phyloP scores from a whole-genome alignment of 2,797 vertebrate genomes.

The Sitta carolinensis region DNA sequence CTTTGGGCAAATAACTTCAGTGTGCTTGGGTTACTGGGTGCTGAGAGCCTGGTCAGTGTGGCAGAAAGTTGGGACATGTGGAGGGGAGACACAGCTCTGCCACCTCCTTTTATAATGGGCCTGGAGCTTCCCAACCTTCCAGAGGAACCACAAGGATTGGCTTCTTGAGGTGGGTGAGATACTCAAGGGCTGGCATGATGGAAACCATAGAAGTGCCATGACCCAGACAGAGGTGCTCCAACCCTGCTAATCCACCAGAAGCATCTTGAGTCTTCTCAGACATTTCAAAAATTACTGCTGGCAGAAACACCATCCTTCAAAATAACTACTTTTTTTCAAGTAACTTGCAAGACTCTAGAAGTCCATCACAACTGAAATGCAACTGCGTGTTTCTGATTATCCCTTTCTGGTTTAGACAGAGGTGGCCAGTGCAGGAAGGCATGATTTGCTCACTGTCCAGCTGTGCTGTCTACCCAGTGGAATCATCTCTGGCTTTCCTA shows the following conservation, averaged over 20 bases:
- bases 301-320: not conserved
- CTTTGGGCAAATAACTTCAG: not conserved
- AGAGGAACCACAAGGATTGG: not conserved
- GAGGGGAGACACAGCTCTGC: not conserved
- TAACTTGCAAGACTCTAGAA: not conserved
- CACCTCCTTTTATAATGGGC: not conserved
- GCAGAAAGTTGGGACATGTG: not conserved
- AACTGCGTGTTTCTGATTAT: not conserved
- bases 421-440: not conserved
- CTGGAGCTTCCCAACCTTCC: not conserved
- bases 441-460: not conserved
- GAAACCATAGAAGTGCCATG: rapidly evolving
- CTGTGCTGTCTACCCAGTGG: not conserved
- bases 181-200: not conserved
- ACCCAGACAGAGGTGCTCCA: not conserved
- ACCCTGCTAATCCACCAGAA: not conserved
- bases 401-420: not conserved
- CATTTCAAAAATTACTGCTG: not conserved
- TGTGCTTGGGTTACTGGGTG: not conserved
- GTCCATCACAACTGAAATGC: not conserved
- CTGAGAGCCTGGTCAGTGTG: not conserved
- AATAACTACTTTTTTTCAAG: not conserved
- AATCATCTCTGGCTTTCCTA: not conserved
- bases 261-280: not conserved
- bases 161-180: not conserved